These are phyloP conservation scores for Mystacornis crossleyi DNA, from an alignment of 2,113 vertebrate genomes.

Conservation along the genomic window DNA sequence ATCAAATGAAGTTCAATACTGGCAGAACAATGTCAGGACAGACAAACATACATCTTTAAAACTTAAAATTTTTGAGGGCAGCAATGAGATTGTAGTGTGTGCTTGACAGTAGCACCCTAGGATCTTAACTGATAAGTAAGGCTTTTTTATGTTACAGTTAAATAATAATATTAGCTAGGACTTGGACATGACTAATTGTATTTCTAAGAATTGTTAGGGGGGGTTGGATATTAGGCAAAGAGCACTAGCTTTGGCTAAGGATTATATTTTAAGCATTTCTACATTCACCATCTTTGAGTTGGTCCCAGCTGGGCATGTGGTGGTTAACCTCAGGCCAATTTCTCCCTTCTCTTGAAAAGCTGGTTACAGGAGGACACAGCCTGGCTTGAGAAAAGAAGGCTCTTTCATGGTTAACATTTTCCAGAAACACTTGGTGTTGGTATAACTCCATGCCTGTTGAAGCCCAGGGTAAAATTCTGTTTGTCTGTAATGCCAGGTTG, in stretches of 20 bases:
- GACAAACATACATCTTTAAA: background rate
- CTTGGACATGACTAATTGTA: background rate
- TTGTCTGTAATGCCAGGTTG: slow-evolving; percentile 14
- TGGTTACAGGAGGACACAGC: background rate
- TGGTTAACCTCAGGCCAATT: slow-evolving; percentile 9
- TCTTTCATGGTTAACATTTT: slow-evolving; percentile 46
- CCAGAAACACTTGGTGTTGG: slow-evolving; percentile 37
- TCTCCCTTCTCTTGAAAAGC: background rate
- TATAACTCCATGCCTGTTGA: background rate
- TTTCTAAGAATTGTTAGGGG: background rate
- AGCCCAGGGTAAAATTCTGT: background rate
- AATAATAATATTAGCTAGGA: background rate
- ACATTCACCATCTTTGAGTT: background rate
- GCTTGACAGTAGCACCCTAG: background rate
- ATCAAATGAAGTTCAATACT: background rate
- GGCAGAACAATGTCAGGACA: background rate
- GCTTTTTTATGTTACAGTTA: background rate
- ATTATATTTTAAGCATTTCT: background rate
- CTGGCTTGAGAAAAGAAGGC: slow-evolving; percentile 34
- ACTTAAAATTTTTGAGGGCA: background rate
- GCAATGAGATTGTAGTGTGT: background rate
- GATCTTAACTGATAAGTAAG: background rate
- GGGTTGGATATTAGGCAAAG: background rate
- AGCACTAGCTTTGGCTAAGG: background rate
- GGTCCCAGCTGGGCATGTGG: background rate